Percentiles rank a stretch among this genome's conserved stretches.
Evolutionary conservation across 2,888 invertebrate species (phyloP).

Genomic region (Dugesia japonica): DNA sequence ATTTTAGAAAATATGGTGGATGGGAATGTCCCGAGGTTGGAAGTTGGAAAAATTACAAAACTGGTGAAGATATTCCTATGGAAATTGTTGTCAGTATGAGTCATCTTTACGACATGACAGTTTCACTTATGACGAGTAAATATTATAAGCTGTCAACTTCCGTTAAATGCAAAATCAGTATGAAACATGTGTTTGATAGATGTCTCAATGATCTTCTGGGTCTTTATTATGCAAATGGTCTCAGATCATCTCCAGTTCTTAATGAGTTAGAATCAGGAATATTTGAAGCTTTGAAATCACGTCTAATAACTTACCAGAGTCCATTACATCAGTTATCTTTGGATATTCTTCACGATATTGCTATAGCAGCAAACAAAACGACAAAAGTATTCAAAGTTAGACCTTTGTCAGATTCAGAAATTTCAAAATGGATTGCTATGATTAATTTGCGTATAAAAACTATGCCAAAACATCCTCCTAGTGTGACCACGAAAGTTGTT

Average conservation of each 20-base stretch:
- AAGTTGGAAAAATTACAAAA: constrained; percentile 32
- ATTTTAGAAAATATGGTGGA: constrained; percentile 27
- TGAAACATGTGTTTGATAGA: constrained; percentile 21
- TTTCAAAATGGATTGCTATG: background rate
- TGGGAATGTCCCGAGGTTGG: constrained; percentile 35
- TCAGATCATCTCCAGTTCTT: background rate
- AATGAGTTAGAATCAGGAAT: background rate
- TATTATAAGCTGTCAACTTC: background rate
- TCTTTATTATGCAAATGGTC: background rate
- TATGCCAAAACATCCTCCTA: background rate
- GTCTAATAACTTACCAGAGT: background rate
- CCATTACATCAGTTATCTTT: background rate
- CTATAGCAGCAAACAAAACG: background rate
- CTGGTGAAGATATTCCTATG: constrained; percentile 30
- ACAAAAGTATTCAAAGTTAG: background rate
- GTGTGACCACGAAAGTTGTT: background rate
- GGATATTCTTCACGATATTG: constrained; percentile 4
- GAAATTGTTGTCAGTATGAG: constrained; percentile 25
- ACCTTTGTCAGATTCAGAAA: background rate
- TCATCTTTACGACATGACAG: constrained; percentile 29
- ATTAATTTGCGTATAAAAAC: background rate
- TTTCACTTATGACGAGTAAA: background rate
- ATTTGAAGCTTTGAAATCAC: background rate
- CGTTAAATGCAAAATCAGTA: background rate
- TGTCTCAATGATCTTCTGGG: background rate